These are phyloP conservation scores for Morpho deidamia DNA, from an alignment of 2,888 invertebrate genomes.

Conservation along the genomic window DNA sequence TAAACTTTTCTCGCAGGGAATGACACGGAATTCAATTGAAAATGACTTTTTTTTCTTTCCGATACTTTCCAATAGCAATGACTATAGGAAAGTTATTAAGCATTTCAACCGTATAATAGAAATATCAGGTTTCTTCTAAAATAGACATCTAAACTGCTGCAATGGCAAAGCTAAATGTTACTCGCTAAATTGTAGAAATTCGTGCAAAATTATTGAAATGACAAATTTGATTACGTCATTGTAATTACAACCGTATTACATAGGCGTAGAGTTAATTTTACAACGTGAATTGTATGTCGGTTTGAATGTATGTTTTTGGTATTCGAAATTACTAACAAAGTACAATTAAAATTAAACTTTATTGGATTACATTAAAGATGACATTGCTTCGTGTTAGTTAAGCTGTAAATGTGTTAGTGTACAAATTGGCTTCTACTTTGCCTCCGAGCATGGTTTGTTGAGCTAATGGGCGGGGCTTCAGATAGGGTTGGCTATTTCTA, in stretches of 20 bases:
- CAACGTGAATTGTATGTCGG: background rate
- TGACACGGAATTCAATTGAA: too few species aligned
- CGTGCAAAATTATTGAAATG: too few species aligned
- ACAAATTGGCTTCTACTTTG: conserved; percentile 69
- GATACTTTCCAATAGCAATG: too few species aligned
- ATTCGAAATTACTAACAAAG: conserved; percentile 2
- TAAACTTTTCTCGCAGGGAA: too few species aligned
- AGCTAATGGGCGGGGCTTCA: conserved; percentile 58
- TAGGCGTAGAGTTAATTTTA: background rate
- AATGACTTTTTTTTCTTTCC: too few species aligned
- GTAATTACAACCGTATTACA: background rate
- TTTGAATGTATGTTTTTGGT: conserved; percentile 10
- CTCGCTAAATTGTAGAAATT: too few species aligned
- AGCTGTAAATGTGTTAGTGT: conserved; percentile 33
- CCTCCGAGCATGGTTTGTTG: conserved; percentile 54
- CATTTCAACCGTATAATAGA: too few species aligned
- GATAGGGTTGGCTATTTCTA: conserved; percentile 39
- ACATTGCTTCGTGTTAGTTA: background rate
- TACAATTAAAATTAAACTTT: background rate
- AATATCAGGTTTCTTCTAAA: too few species aligned
- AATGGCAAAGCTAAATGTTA: too few species aligned
- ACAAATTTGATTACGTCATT: too few species aligned
- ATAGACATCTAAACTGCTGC: too few species aligned
- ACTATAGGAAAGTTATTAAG: too few species aligned
- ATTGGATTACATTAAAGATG: background rate